These are phyloP conservation scores for Harpegnathos saltator DNA, from an alignment of 1,140 invertebrate genomes.

Conservation along the genomic window DNA sequence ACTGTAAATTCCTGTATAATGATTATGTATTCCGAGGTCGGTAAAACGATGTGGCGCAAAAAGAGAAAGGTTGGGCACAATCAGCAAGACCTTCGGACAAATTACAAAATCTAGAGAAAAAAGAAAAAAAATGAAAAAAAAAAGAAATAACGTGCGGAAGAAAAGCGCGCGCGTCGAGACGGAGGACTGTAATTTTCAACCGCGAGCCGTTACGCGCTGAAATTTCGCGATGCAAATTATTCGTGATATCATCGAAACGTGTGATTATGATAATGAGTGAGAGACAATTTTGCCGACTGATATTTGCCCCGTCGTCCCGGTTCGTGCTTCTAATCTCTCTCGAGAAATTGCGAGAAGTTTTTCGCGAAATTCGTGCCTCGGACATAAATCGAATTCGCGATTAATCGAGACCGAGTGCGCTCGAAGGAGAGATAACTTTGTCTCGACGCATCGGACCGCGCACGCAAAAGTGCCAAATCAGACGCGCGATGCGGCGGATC, in stretches of 20 bases:
- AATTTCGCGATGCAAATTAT: not conserved
- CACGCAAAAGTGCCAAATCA: not conserved
- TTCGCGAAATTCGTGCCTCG: no score
- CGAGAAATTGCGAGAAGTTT: no score
- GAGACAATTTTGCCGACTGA: not conserved
- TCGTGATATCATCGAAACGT: not conserved
- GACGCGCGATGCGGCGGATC: not conserved
- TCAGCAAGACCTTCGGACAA: not conserved
- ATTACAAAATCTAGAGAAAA: not conserved
- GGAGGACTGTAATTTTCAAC: no score
- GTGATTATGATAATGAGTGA: not conserved
- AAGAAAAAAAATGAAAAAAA: no score
- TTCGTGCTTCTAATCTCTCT: not conserved
- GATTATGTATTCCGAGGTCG: not conserved
- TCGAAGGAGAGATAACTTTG: not conserved
- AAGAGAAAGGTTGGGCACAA: not conserved
- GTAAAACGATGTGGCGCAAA: not conserved
- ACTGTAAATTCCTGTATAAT: not conserved
- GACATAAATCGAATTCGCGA: no score
- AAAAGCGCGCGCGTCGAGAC: no score
- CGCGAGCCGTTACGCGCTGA: no score
- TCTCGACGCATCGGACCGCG: not conserved
- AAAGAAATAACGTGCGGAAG: no score
- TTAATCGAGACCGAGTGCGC: not conserved
- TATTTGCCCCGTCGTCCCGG: not conserved